phyloP scores from a whole-genome alignment of 2,113 vertebrate genomes.

The Ammodytes dubius region DNA sequence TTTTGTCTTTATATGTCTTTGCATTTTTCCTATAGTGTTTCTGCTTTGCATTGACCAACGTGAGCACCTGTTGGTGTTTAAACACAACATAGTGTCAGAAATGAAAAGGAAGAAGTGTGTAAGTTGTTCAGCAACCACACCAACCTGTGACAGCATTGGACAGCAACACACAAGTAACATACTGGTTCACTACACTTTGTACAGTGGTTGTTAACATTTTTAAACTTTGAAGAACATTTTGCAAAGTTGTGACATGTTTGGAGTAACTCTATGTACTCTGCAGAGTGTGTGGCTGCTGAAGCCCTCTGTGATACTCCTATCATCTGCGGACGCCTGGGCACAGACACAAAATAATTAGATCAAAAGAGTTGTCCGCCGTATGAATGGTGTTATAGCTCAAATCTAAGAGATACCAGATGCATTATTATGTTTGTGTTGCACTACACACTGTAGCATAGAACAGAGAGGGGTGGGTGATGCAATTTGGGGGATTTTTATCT shows the following conservation, averaged over 20 bases:
- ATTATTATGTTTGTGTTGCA: conserved; percentile 42
- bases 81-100: too few relatives aligned
- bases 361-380: conserved; percentile 38
- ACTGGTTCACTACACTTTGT: fast-evolving
- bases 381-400: conserved; percentile 62
- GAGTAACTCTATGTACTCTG: neutral
- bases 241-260: neutral
- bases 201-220: neutral
- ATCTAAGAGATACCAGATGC: conserved; percentile 61
- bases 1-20: too few relatives aligned
- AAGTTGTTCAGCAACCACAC: neutral
- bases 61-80: too few relatives aligned
- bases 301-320: conserved; percentile 6
- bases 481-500: conserved; percentile 71
- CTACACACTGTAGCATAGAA: conserved; percentile 34
- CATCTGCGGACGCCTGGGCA: conserved; percentile 32
- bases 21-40: too few relatives aligned
- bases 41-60: too few relatives aligned
- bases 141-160: neutral
- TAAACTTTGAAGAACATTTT: neutral
- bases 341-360: conserved; percentile 61
- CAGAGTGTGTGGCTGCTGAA: neutral
- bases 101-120: too few relatives aligned
- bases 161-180: neutral
- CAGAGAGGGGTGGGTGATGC: conserved; percentile 56